Conservation (phyloP, 2,797 vertebrate genomes). For the Adrianichthys oophorus region DNA sequence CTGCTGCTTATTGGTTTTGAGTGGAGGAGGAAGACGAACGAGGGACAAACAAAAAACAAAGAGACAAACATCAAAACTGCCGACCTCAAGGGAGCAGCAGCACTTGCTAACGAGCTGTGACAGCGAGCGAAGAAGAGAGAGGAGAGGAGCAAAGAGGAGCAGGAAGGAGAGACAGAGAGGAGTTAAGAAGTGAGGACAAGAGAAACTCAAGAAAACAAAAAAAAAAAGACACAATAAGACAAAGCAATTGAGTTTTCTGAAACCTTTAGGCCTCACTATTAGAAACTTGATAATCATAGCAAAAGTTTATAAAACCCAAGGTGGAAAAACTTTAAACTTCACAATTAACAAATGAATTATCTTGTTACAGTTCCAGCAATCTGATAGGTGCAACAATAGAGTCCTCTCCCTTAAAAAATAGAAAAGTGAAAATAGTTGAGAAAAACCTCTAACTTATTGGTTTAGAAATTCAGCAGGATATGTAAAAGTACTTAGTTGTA, state of each 20-base stretch:
- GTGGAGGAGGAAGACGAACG: conserved; percentile 57
- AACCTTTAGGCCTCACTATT: too few relatives aligned
- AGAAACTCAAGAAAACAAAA: neutral
- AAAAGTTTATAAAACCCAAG: too few relatives aligned
- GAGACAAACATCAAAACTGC: conserved; percentile 74
- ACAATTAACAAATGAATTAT: too few relatives aligned
- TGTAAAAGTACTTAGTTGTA: too few relatives aligned
- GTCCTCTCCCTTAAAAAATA: too few relatives aligned
- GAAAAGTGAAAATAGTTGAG: too few relatives aligned
- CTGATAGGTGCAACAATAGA: neutral
- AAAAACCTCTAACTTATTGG: too few relatives aligned
- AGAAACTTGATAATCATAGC: too few relatives aligned
- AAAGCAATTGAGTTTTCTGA: neutral
- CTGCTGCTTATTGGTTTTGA: conserved; percentile 66
- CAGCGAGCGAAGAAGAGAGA: conserved; percentile 31
- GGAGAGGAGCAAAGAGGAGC: neutral
- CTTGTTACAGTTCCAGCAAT: neutral
- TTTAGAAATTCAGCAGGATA: too few relatives aligned
- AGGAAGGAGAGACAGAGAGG: neutral
- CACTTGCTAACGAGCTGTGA: conserved; percentile 72
- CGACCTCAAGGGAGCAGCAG: conserved; percentile 64
- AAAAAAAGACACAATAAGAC: neutral
- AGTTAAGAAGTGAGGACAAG: neutral
- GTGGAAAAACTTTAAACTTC: too few relatives aligned
- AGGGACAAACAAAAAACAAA: conserved; percentile 74